Evolutionary conservation across 2,888 invertebrate species (phyloP), one percentile per base, ranked within the genome.

Genomic region (Noctua janthina): DNA sequence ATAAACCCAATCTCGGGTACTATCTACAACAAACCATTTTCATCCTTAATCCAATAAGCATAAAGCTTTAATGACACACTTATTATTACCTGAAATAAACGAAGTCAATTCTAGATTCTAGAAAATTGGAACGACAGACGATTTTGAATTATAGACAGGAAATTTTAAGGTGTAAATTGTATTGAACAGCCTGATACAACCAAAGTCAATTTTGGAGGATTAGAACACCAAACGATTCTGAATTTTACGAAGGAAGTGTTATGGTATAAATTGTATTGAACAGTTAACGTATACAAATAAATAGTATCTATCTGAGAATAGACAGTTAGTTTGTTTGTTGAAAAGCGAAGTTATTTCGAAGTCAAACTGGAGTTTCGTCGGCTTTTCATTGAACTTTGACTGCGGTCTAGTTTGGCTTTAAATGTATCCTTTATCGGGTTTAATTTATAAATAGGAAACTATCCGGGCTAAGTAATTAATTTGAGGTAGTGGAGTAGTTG

Each of bases 271-370:
- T 67, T 83, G 15, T n/a, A 56, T 72, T 75, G 46, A 43, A 39
- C 6, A 49, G 8, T 17, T 49, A 72, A n/a, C 59, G 3, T 56
- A 46, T 11, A 66, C 2, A 68, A 72, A 64, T 64, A 56, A 69
- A 46, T 43, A 35, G 35, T 56, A 39, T 69, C 7, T 54, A 79
- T 0, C 17, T 62, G 54, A 29, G 68, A 69, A 74, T 59, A 13
- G 75, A 29, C 46, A 17, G n/a, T 59, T 43, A 79, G 71, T 73
- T 68, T 70, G 72, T 76, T 35, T 35, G 75, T 74, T 72, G 64
- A n/a, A 62, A 71, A 39, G 0, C 15, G 0, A 82, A 86, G 83
- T 83, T 83, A 79, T 79, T 79, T 79, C 39, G 59, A 72, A 79
- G 74, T 83, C 67, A 17, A 46, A 71, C 35, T 46, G 20, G 4